A percentile compares a stretch with the other conserved stretches of the same genome.
These are phyloP conservation scores for Neomonachus schauinslandi DNA, from an alignment of 2,113 vertebrate genomes.

Conservation along the genomic window DNA sequence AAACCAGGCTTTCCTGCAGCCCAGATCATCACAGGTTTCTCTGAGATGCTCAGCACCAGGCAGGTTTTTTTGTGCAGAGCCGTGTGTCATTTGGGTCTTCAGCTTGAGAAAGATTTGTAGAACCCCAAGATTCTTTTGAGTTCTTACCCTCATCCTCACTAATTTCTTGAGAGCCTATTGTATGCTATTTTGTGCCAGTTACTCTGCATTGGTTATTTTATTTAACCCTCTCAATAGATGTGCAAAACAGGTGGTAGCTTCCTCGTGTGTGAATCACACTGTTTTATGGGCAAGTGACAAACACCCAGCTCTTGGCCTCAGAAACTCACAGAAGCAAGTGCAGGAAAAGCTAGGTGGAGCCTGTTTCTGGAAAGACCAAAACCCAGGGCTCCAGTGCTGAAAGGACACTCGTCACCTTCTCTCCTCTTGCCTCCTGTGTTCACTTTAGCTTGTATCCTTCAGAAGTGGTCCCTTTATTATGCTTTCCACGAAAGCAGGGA, in stretches of 20 bases:
- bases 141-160: not conserved
- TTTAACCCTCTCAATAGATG: not conserved
- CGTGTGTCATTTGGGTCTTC: not conserved
- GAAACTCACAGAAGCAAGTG: not conserved
- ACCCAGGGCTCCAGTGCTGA: not conserved
- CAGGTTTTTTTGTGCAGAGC: not conserved
- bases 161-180: not conserved
- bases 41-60: not conserved
- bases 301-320: not conserved
- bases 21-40: not conserved
- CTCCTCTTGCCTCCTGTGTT: not conserved
- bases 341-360: not conserved
- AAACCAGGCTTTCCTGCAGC: not conserved
- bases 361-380: not conserved
- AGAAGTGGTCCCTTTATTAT: not conserved
- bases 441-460: not conserved
- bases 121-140: not conserved
- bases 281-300: not conserved
- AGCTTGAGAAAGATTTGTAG: not conserved
- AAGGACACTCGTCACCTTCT: accelerated
- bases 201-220: not conserved
- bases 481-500: not conserved
- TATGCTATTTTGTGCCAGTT: not conserved
- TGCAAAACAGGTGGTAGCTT: not conserved
- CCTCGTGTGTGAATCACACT: too few relatives aligned